Conservation (phyloP, 37 sponge, comb jelly and placozoan species). For the Geodia barretti region DNA sequence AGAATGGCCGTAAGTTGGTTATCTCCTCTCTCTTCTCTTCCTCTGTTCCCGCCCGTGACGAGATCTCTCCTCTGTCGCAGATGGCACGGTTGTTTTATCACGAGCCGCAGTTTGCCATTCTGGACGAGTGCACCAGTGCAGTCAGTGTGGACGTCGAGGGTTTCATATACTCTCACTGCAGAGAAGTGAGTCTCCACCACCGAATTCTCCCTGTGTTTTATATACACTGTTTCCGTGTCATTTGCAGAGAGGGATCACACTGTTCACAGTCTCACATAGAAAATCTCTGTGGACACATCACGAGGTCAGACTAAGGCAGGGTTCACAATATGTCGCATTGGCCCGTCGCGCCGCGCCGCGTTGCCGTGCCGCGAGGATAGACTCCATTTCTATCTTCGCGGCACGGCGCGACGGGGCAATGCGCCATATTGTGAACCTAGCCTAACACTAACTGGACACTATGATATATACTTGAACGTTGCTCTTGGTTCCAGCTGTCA, state of each 20-base stretch:
- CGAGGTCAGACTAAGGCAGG: conserved; percentile 89
- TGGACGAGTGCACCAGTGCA: conserved; percentile 97
- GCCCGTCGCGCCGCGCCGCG: too few species aligned
- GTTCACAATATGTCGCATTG: too few species aligned
- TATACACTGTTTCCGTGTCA: not conserved
- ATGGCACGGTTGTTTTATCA: conserved; percentile 97
- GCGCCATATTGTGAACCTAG: too few species aligned
- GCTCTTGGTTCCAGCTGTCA: too few species aligned
- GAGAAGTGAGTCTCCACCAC: conserved; percentile 52
- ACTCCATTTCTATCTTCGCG: too few species aligned
- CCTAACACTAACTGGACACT: not conserved
- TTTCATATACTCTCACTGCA: conserved; percentile 86
- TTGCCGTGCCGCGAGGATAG: too few species aligned
- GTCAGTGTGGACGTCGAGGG: conserved; percentile 97
- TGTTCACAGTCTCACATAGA: conserved; percentile 96
- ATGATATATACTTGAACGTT: too few species aligned
- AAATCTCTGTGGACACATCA: conserved; percentile 96
- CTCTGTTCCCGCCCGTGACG: not conserved
- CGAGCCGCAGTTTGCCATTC: conserved; percentile 94
- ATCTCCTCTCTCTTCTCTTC: not conserved
- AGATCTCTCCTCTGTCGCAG: conserved; percentile 14
- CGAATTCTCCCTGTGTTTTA: not conserved
- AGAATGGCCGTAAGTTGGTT: conserved; percentile 78
- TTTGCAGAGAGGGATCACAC: conserved; percentile 45
- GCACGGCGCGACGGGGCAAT: too few species aligned